Percentiles rank a stretch among this genome's conserved stretches.
Evolutionary conservation across 1,140 invertebrate species (phyloP).

Genomic region (Hyposmocoma kahamanoa): DNA sequence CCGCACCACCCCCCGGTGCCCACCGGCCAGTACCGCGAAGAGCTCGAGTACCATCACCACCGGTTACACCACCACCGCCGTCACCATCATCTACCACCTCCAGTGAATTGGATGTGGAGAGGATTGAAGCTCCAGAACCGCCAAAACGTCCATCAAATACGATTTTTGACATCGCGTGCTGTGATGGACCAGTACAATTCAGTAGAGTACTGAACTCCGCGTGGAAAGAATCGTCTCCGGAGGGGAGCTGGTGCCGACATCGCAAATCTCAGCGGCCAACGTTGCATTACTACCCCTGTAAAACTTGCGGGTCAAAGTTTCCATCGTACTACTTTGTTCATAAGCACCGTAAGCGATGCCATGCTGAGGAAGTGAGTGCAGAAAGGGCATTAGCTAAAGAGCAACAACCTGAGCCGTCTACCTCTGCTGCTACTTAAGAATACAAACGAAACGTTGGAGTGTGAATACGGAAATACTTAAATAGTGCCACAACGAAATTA

Average conservation of each 20-base stretch:
- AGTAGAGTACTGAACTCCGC: constrained; percentile 57
- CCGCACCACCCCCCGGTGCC: constrained; percentile 57
- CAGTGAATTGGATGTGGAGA: constrained; percentile 51
- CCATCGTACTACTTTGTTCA: constrained; percentile 95
- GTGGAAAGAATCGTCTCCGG: constrained; percentile 59
- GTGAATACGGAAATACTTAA: too few species aligned
- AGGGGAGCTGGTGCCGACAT: constrained; percentile 69
- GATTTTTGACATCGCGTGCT: constrained; percentile 88
- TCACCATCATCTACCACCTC: constrained; percentile 42
- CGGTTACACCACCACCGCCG: constrained; percentile 40
- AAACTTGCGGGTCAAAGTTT: constrained; percentile 93
- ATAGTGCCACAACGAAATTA: too few species aligned
- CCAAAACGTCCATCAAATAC: constrained; percentile 24
- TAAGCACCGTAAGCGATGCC: constrained; percentile 90
- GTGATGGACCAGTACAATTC: constrained; percentile 90
- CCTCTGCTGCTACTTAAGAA: constrained; percentile 26
- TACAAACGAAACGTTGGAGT: too few species aligned
- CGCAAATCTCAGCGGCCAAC: constrained; percentile 80
- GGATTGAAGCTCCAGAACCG: constrained; percentile 39
- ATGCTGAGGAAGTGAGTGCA: constrained; percentile 76
- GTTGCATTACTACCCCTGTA: constrained; percentile 93
- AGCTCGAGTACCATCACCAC: constrained; percentile 36
- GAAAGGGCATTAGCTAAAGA: constrained; percentile 6
- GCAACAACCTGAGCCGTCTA: constrained; percentile 43
- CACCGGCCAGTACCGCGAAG: constrained; percentile 53